Base-by-base conservation (phyloP, 2,888 invertebrate species). In the Linnaemya tessellans region DNA sequence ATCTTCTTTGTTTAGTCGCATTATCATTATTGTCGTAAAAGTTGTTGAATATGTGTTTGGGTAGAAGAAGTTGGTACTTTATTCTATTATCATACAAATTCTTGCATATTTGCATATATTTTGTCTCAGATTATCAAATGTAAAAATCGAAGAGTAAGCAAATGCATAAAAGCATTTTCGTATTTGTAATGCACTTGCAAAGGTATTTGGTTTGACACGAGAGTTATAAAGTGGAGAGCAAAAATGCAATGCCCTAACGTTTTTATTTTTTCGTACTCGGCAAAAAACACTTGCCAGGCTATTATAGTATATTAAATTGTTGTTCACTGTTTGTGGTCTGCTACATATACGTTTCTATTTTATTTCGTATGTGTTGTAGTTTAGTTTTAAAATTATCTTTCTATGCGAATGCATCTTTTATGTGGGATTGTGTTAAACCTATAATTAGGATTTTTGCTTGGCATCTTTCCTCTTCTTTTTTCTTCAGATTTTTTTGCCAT, bases 81-180 rank as follows among this genome's bases (percentile, higher is more conserved):
- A 73, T 83, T 83, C 82, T 67, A 78, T 83, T 74, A 80, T 84
- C 74, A 84, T 51, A 68, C 54, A 64, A 79, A 74, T 84, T 79
- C 67, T 58, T 51, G 43, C 60, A 62, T 68, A 78, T 79, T 79
- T 64, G 78, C 78, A 84, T 84, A 71, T 25, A 77, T 77, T 80
- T 51, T 68, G 65, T 75, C 20, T 73, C 8, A 56, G 70, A 70
- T 25, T 30, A 70, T 70, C n/a, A 74, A 67, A 51, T 49, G 15
- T 7, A 71, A 43, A 51, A 51, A 49, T 41, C 20, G 35, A 78
- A 78, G 22, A 10, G 58, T 43, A 62, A 30, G 49, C 65, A 71
- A 78, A 35, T 83, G 58, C 49, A 79, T 73, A 73, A 68, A 83
- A 60, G 49, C 56, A 68, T 68, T 79, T 73, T 58, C 56, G 65